These are phyloP conservation scores for Drosophila setosimentum DNA, from an alignment of 2,888 invertebrate genomes.

Conservation along the genomic window DNA sequence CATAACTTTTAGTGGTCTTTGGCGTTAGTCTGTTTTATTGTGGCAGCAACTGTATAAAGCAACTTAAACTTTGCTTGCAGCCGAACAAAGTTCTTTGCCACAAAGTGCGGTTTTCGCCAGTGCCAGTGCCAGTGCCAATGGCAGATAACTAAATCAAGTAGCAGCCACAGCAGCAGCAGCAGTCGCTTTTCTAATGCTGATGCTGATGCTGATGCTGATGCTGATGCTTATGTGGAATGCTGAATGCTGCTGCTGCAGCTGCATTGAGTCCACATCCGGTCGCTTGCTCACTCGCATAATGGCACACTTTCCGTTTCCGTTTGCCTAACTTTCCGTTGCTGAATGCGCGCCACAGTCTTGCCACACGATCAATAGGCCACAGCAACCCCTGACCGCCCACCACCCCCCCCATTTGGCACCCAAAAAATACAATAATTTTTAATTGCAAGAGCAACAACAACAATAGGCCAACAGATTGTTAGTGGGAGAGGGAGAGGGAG, in stretches of 20 bases:
- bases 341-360: not conserved
- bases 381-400: not conserved
- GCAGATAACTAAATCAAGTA: constrained; percentile 69
- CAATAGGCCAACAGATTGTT: constrained; percentile 67
- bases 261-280: constrained; percentile 44
- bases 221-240: not conserved
- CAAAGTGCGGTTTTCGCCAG: constrained; percentile 53
- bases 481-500: constrained; percentile 14
- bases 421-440: constrained; percentile 68
- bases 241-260: constrained; percentile 23
- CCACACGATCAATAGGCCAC: constrained; percentile 59
- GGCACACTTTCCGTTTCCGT: constrained; percentile 78
- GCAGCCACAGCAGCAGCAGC: constrained; percentile 28
- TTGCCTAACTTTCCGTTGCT: constrained; percentile 49
- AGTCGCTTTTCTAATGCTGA: constrained; percentile 1
- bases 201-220: not conserved
- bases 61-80: constrained; percentile 51
- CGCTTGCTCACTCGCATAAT: constrained; percentile 63
- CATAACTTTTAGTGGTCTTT: constrained; percentile 64
- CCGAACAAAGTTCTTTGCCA: constrained; percentile 57
- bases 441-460: constrained; percentile 67
- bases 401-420: not conserved
- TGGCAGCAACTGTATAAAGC: constrained; percentile 31
- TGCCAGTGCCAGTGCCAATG: constrained; percentile 35
- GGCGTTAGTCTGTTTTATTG: constrained; percentile 50